Percentiles rank a stretch among this genome's conserved stretches.
Conservation (phyloP, 2,888 invertebrate species). For the Thecocarcelia acutangulata region DNA sequence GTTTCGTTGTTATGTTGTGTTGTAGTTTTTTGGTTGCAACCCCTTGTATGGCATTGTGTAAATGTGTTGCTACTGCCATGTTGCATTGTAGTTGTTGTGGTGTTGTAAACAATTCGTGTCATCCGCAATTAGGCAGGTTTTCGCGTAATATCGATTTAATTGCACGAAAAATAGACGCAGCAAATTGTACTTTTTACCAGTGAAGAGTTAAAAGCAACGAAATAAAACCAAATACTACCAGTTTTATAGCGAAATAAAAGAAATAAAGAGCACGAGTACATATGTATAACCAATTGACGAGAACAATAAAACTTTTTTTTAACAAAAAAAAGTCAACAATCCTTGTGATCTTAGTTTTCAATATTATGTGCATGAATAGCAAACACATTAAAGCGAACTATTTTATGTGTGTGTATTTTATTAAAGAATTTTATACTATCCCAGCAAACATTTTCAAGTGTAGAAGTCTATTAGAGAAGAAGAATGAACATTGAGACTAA, state of each 20-base stretch:
- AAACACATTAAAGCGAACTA: not conserved
- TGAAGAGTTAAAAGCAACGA: slow-evolving; percentile 26
- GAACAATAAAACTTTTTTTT: slow-evolving; percentile 13
- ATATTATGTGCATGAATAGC: not conserved
- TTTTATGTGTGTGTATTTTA: too few relatives aligned
- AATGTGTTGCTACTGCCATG: slow-evolving; percentile 61
- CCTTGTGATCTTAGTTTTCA: not conserved
- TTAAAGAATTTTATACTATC: too few relatives aligned
- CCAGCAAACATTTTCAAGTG: too few relatives aligned
- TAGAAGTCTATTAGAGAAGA: too few relatives aligned
- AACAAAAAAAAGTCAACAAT: not conserved
- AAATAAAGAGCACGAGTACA: not conserved
- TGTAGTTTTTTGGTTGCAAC: slow-evolving; percentile 1
- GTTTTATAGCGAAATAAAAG: not conserved
- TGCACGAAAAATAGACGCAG: slow-evolving; percentile 71
- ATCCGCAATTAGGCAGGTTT: slow-evolving; percentile 78
- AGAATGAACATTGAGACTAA: too few relatives aligned
- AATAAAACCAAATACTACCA: slow-evolving; percentile 22
- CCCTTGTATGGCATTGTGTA: slow-evolving; percentile 28
- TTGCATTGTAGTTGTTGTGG: slow-evolving; percentile 69
- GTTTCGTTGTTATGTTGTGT: slow-evolving; percentile 21
- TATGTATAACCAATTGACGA: slow-evolving; percentile 25
- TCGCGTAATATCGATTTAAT: slow-evolving; percentile 76
- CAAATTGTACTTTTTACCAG: slow-evolving; percentile 40
- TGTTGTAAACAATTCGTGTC: slow-evolving; percentile 75